Base-by-base conservation (phyloP, 37 sponge, comb jelly and placozoan genomes). In the Aplysina aerophoba region DNA sequence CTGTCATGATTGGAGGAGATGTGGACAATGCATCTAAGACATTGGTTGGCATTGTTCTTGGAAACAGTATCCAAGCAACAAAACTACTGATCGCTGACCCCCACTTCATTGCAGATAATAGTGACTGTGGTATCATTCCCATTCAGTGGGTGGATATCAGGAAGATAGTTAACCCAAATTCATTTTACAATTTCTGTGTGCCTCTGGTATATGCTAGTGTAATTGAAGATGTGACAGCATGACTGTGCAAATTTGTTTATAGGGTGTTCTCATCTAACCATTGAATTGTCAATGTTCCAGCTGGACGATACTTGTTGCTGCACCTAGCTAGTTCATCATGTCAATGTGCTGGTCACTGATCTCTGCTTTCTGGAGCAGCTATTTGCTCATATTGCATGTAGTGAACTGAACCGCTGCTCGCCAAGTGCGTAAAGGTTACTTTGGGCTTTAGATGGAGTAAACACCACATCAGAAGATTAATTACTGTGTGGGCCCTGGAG, bases 1-100 rank as follows among this genome's bases (percentile, higher is more conserved):
- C 98, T 21, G 83, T 97, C 55, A 97, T 97, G 98, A 97, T 97
- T 27, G 97, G 89, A 53, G 92, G 89, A 20, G 84, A 92, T 72
- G 41, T 85, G 66, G 90, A 89, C 67, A 90, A 72, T 40, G 84
- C 87, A 34, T 86, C 90, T 34, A 89, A 87, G 59, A 92, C 85
- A 13, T 66, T 89, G 35, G 56, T 88, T 64, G 92, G 92, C 11
- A 27, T 91, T 25, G 21, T 55, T 44, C 25, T 36, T 24, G n/a
- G 78, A 21, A 19, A 40, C 16, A 54, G 38, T 21, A 40, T 44
- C n/a, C 78, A 40, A 25, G 53, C 20, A 19, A 19, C 37, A 17
- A 40, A 24, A 19, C 53, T 21, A 5, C 78, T 75, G 25, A 75
- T 75, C 2, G 78, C 78, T 4, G 78, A 75, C 25, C 78, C 78